Base-by-base conservation (phyloP, 2,888 invertebrate genomes). In the Pseudococcus jackbeardsleyi region DNA sequence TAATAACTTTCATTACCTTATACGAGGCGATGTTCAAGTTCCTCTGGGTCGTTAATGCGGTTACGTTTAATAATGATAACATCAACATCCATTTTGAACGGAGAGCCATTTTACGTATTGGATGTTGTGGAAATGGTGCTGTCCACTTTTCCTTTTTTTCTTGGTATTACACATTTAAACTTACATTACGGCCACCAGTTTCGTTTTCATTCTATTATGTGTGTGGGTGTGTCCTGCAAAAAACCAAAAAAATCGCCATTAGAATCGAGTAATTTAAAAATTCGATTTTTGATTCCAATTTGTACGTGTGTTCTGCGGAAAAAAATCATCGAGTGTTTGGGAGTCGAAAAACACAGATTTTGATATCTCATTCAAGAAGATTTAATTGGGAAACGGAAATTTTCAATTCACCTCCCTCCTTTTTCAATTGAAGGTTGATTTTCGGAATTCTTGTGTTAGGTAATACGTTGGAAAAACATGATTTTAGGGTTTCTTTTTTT, bases 101-200 rank as follows among this genome's bases (percentile, higher is more conserved):
- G 87, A 79, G 50, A 72, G 87, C 87, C 87, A 87, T 87, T 79
- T 87, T 87, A 87, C 77, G 72, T 77, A 50, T 50, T 26, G 87
- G 87, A 77, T 77, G 87, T 87, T 72, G 87, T 87, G 87, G 87
- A 87, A 87, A 77, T 79, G 77, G 87, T 87, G 87, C 87, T 79
- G 87, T 68, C 87, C 87, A 87, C 87, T 87, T 87, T 87, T 87
- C 87, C 87, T 87, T 87, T 87, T 87, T 72, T 79, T 87, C 87
- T 87, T 79, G 77, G 87, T 87, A 87, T 87, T 77, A 87, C 87
- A 87, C 87, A 87, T 87, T 87, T 87, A 87, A 77, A 87, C 87
- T 87, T 22, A 87, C 87, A 87, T 77, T 77, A 54, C 87, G 50
- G 87, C 87, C 50, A 79, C 79, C 87, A 87, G 77, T 87, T 46